phyloP scores from a whole-genome alignment of 2,113 vertebrate genomes.

The Solea senegalensis region DNA sequence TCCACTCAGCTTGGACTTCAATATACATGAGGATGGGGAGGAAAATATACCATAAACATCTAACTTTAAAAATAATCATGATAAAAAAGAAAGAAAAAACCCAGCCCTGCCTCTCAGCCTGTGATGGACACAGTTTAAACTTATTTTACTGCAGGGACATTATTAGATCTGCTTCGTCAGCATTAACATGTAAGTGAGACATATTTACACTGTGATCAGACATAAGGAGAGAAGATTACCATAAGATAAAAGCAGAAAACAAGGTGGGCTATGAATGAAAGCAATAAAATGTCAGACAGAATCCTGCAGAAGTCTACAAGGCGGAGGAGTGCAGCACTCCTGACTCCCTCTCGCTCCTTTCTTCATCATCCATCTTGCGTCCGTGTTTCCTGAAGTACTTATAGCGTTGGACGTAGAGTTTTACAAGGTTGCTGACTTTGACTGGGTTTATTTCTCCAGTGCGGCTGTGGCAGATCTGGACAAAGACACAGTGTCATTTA shows the following conservation, averaged over 20 bases:
- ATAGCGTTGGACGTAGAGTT: conserved; percentile 93
- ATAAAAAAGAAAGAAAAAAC: not conserved
- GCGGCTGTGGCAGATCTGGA: conserved; percentile 93
- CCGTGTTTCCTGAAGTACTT: conserved; percentile 94
- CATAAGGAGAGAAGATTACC: not conserved
- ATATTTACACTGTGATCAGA: conserved; percentile 72
- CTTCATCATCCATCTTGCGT: conserved; percentile 88
- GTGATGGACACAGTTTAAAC: conserved; percentile 11
- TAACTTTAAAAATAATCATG: not conserved
- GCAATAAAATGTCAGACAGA: conserved; percentile 22
- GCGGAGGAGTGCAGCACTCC: conserved; percentile 69
- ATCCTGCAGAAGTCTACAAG: conserved; percentile 44
- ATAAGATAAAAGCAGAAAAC: conserved; percentile 28
- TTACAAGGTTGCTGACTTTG: conserved; percentile 92
- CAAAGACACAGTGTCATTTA: conserved; percentile 3
- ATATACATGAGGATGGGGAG: conserved; percentile 14
- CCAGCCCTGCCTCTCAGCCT: conserved; percentile 11
- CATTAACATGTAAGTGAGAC: conserved; percentile 44
- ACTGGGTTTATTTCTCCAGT: conserved; percentile 95
- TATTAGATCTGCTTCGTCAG: conserved; percentile 24
- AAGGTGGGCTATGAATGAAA: conserved; percentile 29
- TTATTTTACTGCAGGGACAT: conserved; percentile 43
- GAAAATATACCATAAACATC: conserved; percentile 4
- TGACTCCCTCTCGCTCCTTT: conserved; percentile 75
- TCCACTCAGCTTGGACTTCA: conserved; percentile 13